Evolutionary conservation across 2,113 vertebrate genomes (phyloP).

Genomic region (Struthidea cinerea): DNA sequence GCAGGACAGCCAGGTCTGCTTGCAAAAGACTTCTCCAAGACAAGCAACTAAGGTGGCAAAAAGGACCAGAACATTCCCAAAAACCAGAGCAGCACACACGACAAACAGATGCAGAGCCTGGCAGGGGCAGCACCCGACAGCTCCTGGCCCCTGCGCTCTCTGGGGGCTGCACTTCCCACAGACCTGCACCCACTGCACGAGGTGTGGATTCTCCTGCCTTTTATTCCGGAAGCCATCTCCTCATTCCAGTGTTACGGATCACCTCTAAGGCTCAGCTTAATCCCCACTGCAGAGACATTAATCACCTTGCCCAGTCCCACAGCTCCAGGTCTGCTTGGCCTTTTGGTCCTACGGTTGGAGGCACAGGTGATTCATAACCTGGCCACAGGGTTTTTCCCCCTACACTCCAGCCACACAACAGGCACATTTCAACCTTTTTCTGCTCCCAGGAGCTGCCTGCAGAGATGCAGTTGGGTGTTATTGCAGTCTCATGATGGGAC

Average conservation of each 20-base stretch:
- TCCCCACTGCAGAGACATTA: neutral
- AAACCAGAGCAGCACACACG: neutral
- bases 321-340: neutral
- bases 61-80: neutral
- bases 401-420: neutral
- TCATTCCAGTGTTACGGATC: neutral
- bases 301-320: neutral
- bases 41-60: neutral
- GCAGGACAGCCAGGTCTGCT: neutral
- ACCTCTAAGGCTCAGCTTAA: neutral
- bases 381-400: too few relatives aligned
- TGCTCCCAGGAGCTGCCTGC: neutral
- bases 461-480: neutral
- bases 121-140: fast-evolving
- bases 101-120: fast-evolving
- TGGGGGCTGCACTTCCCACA: neutral
- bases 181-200: fast-evolving
- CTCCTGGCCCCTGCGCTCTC: neutral
- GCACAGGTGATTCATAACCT: neutral
- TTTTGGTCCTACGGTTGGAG: neutral
- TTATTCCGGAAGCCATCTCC: neutral
- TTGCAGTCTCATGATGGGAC: neutral
- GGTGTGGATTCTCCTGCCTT: neutral
- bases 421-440: neutral
- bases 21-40: neutral